These are phyloP conservation scores for Python bivittatus DNA, from an alignment of 2,113 vertebrate genomes.

Conservation along the genomic window DNA sequence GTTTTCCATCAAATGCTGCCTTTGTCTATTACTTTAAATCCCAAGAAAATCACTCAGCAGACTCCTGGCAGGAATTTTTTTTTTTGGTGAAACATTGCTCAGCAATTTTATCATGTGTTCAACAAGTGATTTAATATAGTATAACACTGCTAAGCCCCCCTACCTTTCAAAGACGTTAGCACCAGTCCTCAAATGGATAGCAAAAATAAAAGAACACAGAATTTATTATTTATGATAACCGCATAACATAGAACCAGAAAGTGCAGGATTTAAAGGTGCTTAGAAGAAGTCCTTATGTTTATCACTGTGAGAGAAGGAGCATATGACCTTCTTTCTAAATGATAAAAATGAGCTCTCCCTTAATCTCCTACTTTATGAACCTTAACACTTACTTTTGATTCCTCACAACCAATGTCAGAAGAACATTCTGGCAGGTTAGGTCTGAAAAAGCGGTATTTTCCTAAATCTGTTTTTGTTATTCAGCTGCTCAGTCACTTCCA, in stretches of 20 bases:
- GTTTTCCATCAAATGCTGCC: neutral
- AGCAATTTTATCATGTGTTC: neutral
- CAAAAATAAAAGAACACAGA: constrained; percentile 71
- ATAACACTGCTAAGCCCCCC: constrained; percentile 48
- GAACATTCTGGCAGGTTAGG: neutral
- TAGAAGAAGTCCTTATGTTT: constrained; percentile 36
- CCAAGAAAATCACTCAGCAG: neutral
- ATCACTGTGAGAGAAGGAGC: constrained; percentile 22
- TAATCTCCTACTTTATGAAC: neutral
- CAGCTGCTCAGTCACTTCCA: neutral
- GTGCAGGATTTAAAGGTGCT: constrained; percentile 42
- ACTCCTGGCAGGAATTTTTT: constrained; percentile 6
- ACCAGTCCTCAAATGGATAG: constrained; percentile 74
- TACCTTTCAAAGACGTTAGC: constrained; percentile 72
- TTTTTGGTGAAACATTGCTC: constrained; percentile 6
- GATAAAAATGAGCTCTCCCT: neutral
- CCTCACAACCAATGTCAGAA: neutral
- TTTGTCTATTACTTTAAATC: constrained; percentile 24
- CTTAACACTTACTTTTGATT: neutral
- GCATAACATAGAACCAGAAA: neutral
- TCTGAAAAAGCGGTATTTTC: neutral
- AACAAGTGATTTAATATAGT: neutral
- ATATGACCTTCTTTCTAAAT: constrained; percentile 23
- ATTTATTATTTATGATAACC: constrained; percentile 56
- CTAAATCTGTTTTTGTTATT: neutral